Percentiles rank a stretch among this genome's conserved stretches.
phyloP scores from a whole-genome alignment of 92 coral and sea anemone species.

The Heteractis magnifica region DNA sequence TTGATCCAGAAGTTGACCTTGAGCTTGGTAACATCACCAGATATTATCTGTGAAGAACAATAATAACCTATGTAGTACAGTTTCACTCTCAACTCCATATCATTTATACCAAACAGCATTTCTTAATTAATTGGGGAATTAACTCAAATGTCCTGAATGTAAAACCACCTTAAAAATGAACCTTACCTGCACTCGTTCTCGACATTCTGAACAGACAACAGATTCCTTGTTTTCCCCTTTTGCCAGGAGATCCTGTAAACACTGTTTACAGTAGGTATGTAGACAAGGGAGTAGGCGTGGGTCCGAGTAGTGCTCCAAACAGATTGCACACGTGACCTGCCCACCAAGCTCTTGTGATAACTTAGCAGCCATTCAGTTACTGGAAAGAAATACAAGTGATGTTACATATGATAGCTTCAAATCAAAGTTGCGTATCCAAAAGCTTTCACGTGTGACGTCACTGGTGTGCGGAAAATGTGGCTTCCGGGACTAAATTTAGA shows the following conservation, averaged over 20 bases:
- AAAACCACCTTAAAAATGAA: background rate
- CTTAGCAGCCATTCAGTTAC: background rate
- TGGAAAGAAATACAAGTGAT: background rate
- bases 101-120: background rate
- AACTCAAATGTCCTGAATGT: background rate
- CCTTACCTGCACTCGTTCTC: slow-evolving; percentile 33
- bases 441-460: background rate
- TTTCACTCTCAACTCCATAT: too few species aligned
- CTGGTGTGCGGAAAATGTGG: too few species aligned
- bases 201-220: slow-evolving; percentile 45
- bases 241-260: slow-evolving; percentile 36
- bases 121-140: too few species aligned
- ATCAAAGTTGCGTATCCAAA: background rate
- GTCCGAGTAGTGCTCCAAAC: slow-evolving; percentile 52
- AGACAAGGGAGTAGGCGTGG: slow-evolving; percentile 48
- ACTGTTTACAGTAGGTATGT: slow-evolving; percentile 49
- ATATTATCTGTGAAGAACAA: slow-evolving; percentile 27
- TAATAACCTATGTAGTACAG: background rate
- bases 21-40: slow-evolving; percentile 48
- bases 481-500: too few species aligned
- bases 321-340: slow-evolving; percentile 41
- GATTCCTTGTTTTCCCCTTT: slow-evolving; percentile 17
- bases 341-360: slow-evolving; percentile 13
- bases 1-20: slow-evolving; percentile 69
- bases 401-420: background rate